Evolutionary conservation across 2,113 vertebrate species (phyloP).

Genomic region (Xyrauchen texanus): DNA sequence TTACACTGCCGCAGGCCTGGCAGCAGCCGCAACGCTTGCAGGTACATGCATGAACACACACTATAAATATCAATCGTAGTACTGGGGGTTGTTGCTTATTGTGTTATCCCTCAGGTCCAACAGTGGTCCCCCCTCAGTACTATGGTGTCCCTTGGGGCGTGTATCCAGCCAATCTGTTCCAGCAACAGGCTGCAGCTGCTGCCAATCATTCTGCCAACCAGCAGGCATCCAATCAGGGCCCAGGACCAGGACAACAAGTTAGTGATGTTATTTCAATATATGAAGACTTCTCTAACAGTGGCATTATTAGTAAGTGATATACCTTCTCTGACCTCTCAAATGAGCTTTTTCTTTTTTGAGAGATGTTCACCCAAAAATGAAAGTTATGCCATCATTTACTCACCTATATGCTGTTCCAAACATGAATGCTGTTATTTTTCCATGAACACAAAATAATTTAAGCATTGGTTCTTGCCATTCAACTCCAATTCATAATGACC

Average conservation of each 20-base stretch:
- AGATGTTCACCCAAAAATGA: too few relatives aligned
- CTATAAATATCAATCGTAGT: neutral
- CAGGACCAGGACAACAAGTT: conserved; percentile 89
- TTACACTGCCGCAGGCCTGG: conserved; percentile 91
- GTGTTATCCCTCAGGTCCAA: conserved; percentile 79
- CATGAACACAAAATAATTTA: too few relatives aligned
- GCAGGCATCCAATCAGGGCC: conserved; percentile 90
- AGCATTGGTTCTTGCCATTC: too few relatives aligned
- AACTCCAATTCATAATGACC: too few relatives aligned
- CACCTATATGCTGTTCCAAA: too few relatives aligned
- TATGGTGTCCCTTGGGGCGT: conserved; percentile 97
- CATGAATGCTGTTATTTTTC: too few relatives aligned
- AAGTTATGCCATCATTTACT: too few relatives aligned
- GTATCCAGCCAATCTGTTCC: conserved; percentile 97
- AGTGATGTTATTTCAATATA: neutral
- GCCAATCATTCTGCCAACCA: conserved; percentile 83
- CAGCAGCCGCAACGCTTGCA: conserved; percentile 93
- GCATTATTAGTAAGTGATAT: too few relatives aligned
- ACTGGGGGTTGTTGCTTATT: conserved; percentile 1
- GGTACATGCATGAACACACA: conserved; percentile 66
- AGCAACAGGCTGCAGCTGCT: conserved; percentile 89
- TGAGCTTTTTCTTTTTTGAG: too few relatives aligned
- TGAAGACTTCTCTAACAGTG: neutral
- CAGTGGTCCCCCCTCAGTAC: conserved; percentile 96
- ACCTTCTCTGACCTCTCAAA: too few relatives aligned